phyloP scores from a whole-genome alignment of 2,888 invertebrate species.

The Camponotus fellah region DNA sequence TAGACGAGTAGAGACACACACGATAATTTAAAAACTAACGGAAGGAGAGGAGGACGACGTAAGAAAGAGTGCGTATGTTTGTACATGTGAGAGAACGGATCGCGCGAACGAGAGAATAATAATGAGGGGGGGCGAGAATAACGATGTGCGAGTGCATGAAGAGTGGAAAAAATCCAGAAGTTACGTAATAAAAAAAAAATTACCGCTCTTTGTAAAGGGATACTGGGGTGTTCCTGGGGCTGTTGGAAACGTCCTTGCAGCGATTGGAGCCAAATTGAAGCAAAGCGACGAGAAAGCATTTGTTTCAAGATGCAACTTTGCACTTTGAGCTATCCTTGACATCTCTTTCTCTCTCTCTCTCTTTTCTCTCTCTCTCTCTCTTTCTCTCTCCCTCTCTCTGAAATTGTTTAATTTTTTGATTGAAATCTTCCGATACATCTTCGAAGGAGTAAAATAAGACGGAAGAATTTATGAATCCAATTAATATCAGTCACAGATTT shows the following conservation, averaged over 20 bases:
- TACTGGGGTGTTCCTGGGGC: background rate
- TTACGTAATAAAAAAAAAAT: slow-evolving; percentile 24
- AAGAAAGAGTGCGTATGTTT: slow-evolving; percentile 23
- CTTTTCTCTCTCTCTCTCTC: no score
- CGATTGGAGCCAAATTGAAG: background rate
- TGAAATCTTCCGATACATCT: no score
- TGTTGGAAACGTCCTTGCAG: slow-evolving; percentile 3
- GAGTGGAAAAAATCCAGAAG: slow-evolving; percentile 8
- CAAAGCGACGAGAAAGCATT: background rate
- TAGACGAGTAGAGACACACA: slow-evolving; percentile 60
- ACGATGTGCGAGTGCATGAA: slow-evolving; percentile 1
- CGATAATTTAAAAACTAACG: slow-evolving; percentile 35
- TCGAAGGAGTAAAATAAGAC: background rate
- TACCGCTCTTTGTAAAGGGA: slow-evolving; percentile 29
- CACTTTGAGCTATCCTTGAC: background rate
- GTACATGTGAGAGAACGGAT: slow-evolving; percentile 29
- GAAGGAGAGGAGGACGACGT: slow-evolving; percentile 14
- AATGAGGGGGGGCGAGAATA: background rate
- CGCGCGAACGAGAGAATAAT: slow-evolving; percentile 60
- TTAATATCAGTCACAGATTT: background rate
- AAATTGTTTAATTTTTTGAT: no score
- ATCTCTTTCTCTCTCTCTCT: no score
- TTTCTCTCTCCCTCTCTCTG: no score
- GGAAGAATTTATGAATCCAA: background rate
- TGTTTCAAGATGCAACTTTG: background rate